Percentiles rank a stretch among this genome's conserved stretches.
Conservation (phyloP, 2,888 invertebrate genomes). For the Trichopoda pennipes region DNA sequence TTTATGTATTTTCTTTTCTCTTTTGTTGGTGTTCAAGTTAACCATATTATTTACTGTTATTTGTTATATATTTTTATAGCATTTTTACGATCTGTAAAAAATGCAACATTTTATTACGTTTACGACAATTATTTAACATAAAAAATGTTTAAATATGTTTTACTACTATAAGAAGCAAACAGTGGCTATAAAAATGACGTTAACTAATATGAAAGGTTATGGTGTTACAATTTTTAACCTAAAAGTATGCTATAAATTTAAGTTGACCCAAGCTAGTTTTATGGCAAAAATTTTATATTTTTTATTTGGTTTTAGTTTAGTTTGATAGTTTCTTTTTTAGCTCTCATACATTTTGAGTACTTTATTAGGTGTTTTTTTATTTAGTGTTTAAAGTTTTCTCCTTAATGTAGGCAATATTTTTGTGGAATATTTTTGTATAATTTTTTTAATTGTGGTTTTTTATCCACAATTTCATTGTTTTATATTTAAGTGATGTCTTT, state of each 20-base stretch:
- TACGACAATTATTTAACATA: neutral
- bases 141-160: no score
- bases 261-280: neutral
- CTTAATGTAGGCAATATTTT: neutral
- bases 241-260: neutral
- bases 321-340: neutral
- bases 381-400: neutral
- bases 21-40: constrained; percentile 1
- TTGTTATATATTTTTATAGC: constrained; percentile 15
- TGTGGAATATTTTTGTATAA: neutral
- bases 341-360: neutral
- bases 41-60: neutral
- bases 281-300: neutral
- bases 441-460: neutral
- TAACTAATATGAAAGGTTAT: no score
- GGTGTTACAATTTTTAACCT: neutral
- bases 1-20: neutral
- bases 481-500: neutral
- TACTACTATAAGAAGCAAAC: no score
- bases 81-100: constrained; percentile 45
- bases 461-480: neutral
- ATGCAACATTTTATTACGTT: constrained; percentile 21
- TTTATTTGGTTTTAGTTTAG: neutral
- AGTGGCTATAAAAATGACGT: no score
- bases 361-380: neutral